Evolutionary conservation across 1,140 invertebrate genomes (phyloP).

Genomic region (Macrocentrus cingulum): DNA sequence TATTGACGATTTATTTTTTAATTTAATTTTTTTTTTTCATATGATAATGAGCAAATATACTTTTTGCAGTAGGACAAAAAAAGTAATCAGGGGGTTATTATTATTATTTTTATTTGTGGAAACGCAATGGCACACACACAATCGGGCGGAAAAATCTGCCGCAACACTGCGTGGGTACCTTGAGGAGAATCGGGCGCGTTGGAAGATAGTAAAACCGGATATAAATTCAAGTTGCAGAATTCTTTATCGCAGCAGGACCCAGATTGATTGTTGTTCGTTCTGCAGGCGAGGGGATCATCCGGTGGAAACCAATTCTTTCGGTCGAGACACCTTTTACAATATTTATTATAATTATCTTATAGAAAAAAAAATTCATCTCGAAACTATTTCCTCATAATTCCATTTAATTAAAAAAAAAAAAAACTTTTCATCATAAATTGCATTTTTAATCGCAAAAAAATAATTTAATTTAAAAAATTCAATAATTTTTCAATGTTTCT

Average conservation of each 20-base stretch:
- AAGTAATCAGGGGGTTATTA: too few species aligned
- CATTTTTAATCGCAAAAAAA: too few species aligned
- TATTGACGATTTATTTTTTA: too few species aligned
- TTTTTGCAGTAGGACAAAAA: too few species aligned
- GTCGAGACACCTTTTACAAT: conserved; percentile 67
- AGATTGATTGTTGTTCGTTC: conserved; percentile 40
- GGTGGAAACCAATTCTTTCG: conserved; percentile 71
- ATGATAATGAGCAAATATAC: too few species aligned
- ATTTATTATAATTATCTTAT: conserved; percentile 38
- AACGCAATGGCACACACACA: conserved; percentile 32
- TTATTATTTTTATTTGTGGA: conserved; percentile 28
- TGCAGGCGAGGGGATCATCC: conserved; percentile 68
- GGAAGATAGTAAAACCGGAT: conserved; percentile 50
- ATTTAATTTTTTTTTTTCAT: too few species aligned
- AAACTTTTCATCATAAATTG: background rate
- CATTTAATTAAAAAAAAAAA: too few species aligned
- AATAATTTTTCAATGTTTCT: too few species aligned
- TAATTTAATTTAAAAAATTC: too few species aligned
- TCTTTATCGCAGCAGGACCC: conserved; percentile 65
- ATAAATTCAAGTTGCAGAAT: conserved; percentile 67
- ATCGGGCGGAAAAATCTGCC: conserved; percentile 15
- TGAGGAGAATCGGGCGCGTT: conserved; percentile 33
- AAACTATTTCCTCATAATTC: too few species aligned
- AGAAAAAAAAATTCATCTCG: too few species aligned
- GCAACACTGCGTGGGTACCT: conserved; percentile 28